These are phyloP conservation scores for Linurgus olivaceus DNA, from an alignment of 2,797 vertebrate genomes.

Conservation along the genomic window DNA sequence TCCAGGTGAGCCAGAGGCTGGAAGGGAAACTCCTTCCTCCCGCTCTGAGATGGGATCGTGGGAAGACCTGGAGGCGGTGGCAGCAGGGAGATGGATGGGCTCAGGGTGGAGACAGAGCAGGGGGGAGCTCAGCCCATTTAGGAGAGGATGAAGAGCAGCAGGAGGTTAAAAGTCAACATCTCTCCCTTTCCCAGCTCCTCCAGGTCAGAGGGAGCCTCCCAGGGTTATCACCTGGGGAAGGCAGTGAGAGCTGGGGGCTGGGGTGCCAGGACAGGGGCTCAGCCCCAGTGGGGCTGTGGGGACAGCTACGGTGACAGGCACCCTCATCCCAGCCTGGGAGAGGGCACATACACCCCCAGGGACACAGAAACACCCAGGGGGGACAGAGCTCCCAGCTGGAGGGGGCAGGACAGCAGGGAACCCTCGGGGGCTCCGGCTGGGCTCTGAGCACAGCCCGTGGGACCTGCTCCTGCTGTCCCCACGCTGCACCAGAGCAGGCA, in stretches of 20 bases:
- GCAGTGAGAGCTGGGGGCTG: background rate
- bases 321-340: background rate
- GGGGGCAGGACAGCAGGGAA: background rate
- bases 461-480: fast-evolving
- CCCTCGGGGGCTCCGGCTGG: fast-evolving
- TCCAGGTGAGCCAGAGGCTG: background rate
- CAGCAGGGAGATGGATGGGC: background rate
- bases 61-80: background rate
- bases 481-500: fast-evolving
- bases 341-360: background rate
- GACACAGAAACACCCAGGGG: fast-evolving
- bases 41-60: fast-evolving
- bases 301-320: fast-evolving
- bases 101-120: background rate
- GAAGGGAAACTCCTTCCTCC: background rate
- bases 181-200: background rate
- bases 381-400: background rate
- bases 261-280: background rate
- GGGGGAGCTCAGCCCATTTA: background rate
- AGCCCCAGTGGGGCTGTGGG: background rate
- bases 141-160: background rate
- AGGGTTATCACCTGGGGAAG: slow-evolving; percentile 24
- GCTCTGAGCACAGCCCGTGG: fast-evolving
- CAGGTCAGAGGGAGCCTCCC: background rate
- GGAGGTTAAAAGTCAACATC: slow-evolving; percentile 19